These are phyloP conservation scores for Hypsibius dujardini DNA, from an alignment of 1,140 invertebrate species.

Conservation along the genomic window DNA sequence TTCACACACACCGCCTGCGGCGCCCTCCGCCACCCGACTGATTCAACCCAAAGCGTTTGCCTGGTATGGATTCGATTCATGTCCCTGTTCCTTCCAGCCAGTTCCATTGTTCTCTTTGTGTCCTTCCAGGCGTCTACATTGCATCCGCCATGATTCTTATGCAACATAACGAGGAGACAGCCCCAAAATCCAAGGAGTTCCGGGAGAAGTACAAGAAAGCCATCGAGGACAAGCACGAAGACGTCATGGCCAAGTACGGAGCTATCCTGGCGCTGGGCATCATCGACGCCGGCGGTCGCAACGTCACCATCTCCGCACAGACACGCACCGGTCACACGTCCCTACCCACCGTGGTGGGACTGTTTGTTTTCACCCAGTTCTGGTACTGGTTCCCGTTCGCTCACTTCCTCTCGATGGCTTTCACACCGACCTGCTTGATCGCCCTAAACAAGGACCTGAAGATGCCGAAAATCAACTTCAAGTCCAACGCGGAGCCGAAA, in stretches of 20 bases:
- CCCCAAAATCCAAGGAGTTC: slow-evolving; percentile 75
- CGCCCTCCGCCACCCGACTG: no score
- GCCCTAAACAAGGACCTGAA: slow-evolving; percentile 83
- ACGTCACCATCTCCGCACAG: slow-evolving; percentile 83
- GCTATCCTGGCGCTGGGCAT: slow-evolving; percentile 93
- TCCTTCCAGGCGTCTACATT: slow-evolving; percentile 43
- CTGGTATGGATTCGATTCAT: no score
- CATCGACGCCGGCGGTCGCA: slow-evolving; percentile 75
- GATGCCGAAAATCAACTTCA: slow-evolving; percentile 86
- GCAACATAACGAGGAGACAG: slow-evolving; percentile 87
- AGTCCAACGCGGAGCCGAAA: slow-evolving; percentile 80
- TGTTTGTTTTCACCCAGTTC: slow-evolving; percentile 92
- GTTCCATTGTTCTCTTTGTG: no score
- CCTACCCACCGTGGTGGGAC: slow-evolving; percentile 90
- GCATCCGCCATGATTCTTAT: slow-evolving; percentile 92
- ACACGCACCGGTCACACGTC: slow-evolving; percentile 93
- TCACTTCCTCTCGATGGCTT: slow-evolving; percentile 83
- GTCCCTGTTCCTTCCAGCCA: no score
- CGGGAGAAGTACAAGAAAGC: slow-evolving; percentile 78
- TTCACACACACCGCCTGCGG: no score
- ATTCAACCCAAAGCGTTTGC: no score
- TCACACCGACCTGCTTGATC: slow-evolving; percentile 87
- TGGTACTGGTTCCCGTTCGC: slow-evolving; percentile 99
- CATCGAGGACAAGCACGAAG: slow-evolving; percentile 94
- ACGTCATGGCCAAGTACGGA: slow-evolving; percentile 98